phyloP scores from a whole-genome alignment of 2,888 invertebrate species.

The Elmis aenea region DNA sequence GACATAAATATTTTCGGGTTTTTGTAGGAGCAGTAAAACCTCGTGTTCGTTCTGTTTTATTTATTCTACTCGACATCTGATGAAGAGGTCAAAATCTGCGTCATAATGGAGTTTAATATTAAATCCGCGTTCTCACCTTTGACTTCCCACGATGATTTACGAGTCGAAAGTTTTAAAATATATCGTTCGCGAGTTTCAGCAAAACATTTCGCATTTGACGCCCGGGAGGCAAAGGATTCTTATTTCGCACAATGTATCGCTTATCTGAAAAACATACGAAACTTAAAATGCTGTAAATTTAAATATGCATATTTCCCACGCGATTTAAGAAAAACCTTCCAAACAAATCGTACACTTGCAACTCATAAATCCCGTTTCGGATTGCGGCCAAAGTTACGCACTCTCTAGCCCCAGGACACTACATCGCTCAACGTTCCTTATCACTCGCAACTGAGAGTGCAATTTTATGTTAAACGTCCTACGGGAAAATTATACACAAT shows the following conservation, averaged over 20 bases:
- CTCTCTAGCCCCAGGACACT: slow-evolving; percentile 14
- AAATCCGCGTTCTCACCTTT: slow-evolving; percentile 39
- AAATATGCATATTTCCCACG: slow-evolving; percentile 22
- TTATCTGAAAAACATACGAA: slow-evolving; percentile 24
- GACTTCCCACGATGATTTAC: slow-evolving; percentile 42
- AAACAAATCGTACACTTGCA: slow-evolving; percentile 20
- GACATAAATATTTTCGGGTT: too few species aligned
- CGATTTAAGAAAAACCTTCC: slow-evolving; percentile 13
- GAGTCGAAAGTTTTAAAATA: slow-evolving; percentile 37
- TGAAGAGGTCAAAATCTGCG: slow-evolving; percentile 21
- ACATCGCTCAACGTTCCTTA: slow-evolving; percentile 28
- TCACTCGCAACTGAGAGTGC: slow-evolving; percentile 26
- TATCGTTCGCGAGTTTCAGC: slow-evolving; percentile 27
- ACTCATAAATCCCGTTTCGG: slow-evolving; percentile 23
- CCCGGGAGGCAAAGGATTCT: slow-evolving; percentile 24
- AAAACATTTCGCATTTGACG: slow-evolving; percentile 30
- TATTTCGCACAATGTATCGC: slow-evolving; percentile 22
- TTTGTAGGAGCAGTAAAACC: too few species aligned
- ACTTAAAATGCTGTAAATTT: slow-evolving; percentile 27
- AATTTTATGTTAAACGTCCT: slow-evolving; percentile 39
- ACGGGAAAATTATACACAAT: slow-evolving; percentile 37
- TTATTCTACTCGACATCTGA: slow-evolving; percentile 14
- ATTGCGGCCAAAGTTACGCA: slow-evolving; percentile 20
- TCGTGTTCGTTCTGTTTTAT: too few species aligned
- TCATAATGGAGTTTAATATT: slow-evolving; percentile 40